Evolutionary conservation across 2,888 invertebrate species (phyloP).

Genomic region (Aspidiotus destructor): DNA sequence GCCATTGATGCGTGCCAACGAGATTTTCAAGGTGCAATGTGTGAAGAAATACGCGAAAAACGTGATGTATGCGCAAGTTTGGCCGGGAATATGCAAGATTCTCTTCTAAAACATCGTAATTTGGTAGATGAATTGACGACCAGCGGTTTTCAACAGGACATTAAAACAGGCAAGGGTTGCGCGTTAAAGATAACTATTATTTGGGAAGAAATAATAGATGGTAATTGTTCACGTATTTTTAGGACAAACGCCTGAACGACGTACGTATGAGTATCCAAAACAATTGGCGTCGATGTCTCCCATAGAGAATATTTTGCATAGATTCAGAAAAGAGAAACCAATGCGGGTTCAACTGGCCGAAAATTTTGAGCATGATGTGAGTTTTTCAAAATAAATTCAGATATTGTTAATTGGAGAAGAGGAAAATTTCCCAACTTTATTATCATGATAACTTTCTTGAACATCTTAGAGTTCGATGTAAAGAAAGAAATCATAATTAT

Average conservation of each 20-base stretch:
- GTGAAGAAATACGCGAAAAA: not conserved
- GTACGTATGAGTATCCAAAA: slow-evolving; percentile 23
- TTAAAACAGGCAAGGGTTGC: slow-evolving; percentile 13
- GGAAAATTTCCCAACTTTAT: too few relatives aligned
- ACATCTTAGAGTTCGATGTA: too few relatives aligned
- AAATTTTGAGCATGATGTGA: slow-evolving; percentile 18
- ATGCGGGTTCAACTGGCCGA: slow-evolving; percentile 9
- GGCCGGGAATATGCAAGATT: not conserved
- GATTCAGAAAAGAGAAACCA: slow-evolving; percentile 24
- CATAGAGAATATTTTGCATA: slow-evolving; percentile 17
- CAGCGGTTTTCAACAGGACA: slow-evolving; percentile 14
- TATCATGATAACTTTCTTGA: too few relatives aligned
- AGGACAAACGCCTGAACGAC: slow-evolving; percentile 30
- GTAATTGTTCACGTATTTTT: not conserved
- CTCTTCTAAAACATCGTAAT: slow-evolving; percentile 8
- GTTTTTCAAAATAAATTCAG: too few relatives aligned
- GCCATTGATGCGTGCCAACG: not conserved
- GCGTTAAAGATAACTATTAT: too few relatives aligned
- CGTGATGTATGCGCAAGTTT: not conserved
- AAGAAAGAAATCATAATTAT: too few relatives aligned
- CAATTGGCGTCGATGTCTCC: slow-evolving; percentile 20
- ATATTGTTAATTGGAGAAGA: too few relatives aligned
- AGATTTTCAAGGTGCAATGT: too few relatives aligned
- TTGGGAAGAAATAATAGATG: too few relatives aligned
- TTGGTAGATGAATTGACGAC: slow-evolving; percentile 12